Base-by-base conservation (phyloP, 2,888 invertebrate genomes). In the Asteroscopus sphinx region DNA sequence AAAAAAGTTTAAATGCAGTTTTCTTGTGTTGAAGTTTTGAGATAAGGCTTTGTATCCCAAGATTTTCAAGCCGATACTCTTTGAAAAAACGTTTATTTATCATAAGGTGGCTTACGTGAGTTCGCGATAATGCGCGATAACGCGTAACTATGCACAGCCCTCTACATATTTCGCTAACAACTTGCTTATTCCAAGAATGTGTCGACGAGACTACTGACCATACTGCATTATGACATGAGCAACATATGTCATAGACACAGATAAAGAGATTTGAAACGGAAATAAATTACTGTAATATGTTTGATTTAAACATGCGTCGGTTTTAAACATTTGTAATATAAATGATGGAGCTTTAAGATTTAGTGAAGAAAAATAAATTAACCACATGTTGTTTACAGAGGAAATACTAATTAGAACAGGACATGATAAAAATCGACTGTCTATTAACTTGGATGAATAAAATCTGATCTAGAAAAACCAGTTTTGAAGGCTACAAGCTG, bases 61-160 rank as follows among this genome's bases (percentile, higher is more conserved):
- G n/a, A n/a, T 40, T 47, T 53, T 63, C 57, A 70, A 60, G 47
- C 53, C 53, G 52, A 42, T n/a, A n/a, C 25, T 13, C 35, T 56
- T 57, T 52, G 40, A 60, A 57, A 17, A 45, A 25, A 42, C 26
- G 21, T 57, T 48, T 33, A 61, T 73, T 56, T 49, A 61, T 56
- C 53, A 56, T 51, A 28, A 3, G 35, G 12, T 33, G n/a, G n/a
- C 39, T 48, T 48, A 62, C 58, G 47, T 60, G 53, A 52, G 40
- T 59, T 45, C 13, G 37, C 62, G 67, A 68, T 68, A 64, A 55
- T 61, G 54, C n/a, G n/a, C n/a, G n/a, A n/a, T n/a, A n/a, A 59
- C 13, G 40, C 26, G 52, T 45, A 61, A 58, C 47, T 53, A 68
- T 36, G 53, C 30, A 16, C 15, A 52, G 5, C 26, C 42, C 47